phyloP scores from a whole-genome alignment of 2,797 vertebrate genomes.

The Microctenopoma steveboyesi region DNA sequence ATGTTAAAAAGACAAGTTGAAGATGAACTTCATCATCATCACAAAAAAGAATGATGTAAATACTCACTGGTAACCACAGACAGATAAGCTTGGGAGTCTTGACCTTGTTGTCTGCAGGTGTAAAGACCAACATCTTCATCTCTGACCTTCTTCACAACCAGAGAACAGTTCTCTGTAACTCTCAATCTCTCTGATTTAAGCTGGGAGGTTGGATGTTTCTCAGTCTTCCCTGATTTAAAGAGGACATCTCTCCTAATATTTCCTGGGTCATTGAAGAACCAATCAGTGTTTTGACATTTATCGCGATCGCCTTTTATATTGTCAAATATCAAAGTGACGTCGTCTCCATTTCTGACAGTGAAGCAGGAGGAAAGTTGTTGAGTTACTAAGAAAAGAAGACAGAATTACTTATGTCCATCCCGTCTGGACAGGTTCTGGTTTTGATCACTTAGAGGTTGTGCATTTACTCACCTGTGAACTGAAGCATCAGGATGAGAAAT shows the following conservation, averaged over 20 bases:
- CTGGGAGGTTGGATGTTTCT: too few relatives aligned
- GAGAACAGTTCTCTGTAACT: constrained; percentile 22
- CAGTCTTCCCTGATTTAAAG: background rate
- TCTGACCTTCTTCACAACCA: constrained; percentile 11
- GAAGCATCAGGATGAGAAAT: background rate
- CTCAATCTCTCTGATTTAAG: background rate
- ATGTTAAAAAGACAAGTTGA: too few relatives aligned
- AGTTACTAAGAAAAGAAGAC: background rate
- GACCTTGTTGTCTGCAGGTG: background rate
- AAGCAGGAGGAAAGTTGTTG: rapidly evolving
- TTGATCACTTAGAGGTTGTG: too few relatives aligned
- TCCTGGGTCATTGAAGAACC: background rate
- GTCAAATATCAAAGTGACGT: constrained; percentile 5
- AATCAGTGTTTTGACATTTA: background rate
- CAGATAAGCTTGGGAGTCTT: background rate
- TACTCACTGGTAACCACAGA: constrained; percentile 22
- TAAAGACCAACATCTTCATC: constrained; percentile 2
- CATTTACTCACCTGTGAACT: background rate
- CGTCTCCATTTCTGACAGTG: background rate
- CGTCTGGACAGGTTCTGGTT: too few relatives aligned
- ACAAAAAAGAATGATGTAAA: background rate
- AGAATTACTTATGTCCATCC: too few relatives aligned
- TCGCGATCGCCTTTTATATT: background rate
- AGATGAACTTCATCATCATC: too few relatives aligned
- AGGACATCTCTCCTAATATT: rapidly evolving